Conservation (phyloP, 2,797 vertebrate species). For the Iguana delicatissima region DNA sequence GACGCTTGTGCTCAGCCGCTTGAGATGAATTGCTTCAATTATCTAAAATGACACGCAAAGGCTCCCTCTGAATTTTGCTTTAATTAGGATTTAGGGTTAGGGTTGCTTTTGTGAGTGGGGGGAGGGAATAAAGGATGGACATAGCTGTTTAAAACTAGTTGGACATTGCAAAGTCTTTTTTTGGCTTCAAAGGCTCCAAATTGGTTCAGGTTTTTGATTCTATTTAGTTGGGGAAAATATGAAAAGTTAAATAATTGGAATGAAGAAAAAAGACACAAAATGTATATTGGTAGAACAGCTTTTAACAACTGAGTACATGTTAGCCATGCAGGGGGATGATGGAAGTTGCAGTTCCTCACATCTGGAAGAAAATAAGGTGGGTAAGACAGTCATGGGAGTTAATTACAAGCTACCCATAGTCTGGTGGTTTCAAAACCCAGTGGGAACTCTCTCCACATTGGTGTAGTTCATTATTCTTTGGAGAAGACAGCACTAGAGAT, state of each 20-base stretch:
- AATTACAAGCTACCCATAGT: neutral
- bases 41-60: slow-evolving; percentile 41
- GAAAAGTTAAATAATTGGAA: neutral
- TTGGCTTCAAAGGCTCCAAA: neutral
- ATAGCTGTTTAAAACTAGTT: neutral
- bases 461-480: neutral
- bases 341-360: neutral
- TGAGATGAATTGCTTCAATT: slow-evolving; percentile 50
- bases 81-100: neutral
- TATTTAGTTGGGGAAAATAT: neutral
- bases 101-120: neutral
- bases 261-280: neutral
- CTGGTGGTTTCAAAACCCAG: neutral
- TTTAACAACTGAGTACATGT: neutral
- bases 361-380: neutral
- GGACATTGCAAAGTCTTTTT: neutral
- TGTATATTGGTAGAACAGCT: neutral
- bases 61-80: slow-evolving; percentile 11
- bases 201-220: slow-evolving; percentile 1
- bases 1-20: slow-evolving; percentile 39
- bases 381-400: neutral
- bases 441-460: too few relatives aligned
- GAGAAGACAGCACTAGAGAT: neutral
- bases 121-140: neutral
- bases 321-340: neutral